Evolutionary conservation across 2,797 vertebrate genomes (phyloP), one percentile per base, ranked within the genome.

Genomic region (Sylvilagus floridanus): DNA sequence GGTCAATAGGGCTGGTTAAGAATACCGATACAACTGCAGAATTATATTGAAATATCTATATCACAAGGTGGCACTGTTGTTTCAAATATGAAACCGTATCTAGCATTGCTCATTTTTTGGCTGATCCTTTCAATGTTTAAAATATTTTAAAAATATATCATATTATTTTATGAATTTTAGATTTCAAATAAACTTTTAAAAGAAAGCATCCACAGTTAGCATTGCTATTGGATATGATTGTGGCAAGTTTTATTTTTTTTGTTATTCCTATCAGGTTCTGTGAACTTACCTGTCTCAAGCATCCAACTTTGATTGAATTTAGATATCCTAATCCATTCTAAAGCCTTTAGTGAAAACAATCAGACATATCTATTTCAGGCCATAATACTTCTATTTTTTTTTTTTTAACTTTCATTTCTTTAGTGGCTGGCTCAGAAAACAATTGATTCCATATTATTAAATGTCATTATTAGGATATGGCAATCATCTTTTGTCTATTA

Each of bases 21-120:
- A 86, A 47, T 63, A 66, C 83, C 50, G 26, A 89, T 96, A 54
- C 30, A 62, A 14, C 79, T 95, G 35, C 5, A 52, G 69, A 89
- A 50, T 78, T 12, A 22, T 21, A 81, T 5, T 85, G 82, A 78
- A 92, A 79, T 83, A 12, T 75, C 8, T 16, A 60, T 57, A 93
- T 95, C 98, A 98, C 98, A 96, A 98, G 98, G 94, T 98, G 98
- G 98, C 98, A 97, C 93, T 97, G 90, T 88, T 94, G 97, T 79
- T 97, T 98, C 97, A 98, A 95, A 94, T 88, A 98, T 97, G 90
- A 90, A 84, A 12, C 26, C 42, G 47, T 37, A 42, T 4, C 6
- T 14, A 54, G 11, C 1, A 13, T 60, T 81, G 35, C n/a, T 93
- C 26, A 60, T 30, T 50, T 85, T 65, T 12, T 47, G 17, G 35